Evolutionary conservation across 2,797 vertebrate genomes (phyloP), one percentile per base, ranked within the genome.

Genomic region (Silurus lanzhouensis): DNA sequence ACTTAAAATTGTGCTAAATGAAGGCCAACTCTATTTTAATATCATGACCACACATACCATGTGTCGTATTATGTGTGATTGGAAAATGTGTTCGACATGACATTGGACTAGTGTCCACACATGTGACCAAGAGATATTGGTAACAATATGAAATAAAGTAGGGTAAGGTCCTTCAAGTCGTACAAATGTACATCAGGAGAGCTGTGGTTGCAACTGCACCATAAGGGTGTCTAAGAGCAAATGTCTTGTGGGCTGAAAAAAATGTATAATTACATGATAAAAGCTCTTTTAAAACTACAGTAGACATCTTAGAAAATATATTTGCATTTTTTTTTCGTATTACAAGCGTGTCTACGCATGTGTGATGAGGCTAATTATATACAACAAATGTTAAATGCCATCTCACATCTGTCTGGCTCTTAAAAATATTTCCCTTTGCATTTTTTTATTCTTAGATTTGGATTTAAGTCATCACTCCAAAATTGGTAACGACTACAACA

Each of bases 281-380:
- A 82, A 66, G 57, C 78, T 60, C 6, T 68, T 68, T 63, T 76
- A 10, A 8, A 74, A 60, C 85, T 85, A 85, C 44, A 87, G 85
- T 84, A 67, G 64, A 79, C 66, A 84, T 87, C n/a, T 81, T 67
- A 81, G 44, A 83, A 82, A 86, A 85, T 67, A 86, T 70, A 72
- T 85, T 44, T 88, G 78, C 83, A 79, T 9, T 64, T 68, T 80
- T 71, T 79, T 77, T 55, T n/a, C n/a, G 6, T 80, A 66, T 13
- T 27, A 75, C 66, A 38, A 80, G 44, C 12, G 46, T 5, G 15
- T 81, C 44, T 81, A 72, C 44, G 87, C 68, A 80, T 70, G 52
- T 64, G 60, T 78, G 27, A 63, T 57, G 12, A 74, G 76, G 75
- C 55, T 67, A 55, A 77, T 81, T 87, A 84, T 87, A 61, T 79